Evolutionary conservation across 2,797 vertebrate genomes (phyloP), one percentile per base, ranked within the genome.

Genomic region (Onychomys arenicola): DNA sequence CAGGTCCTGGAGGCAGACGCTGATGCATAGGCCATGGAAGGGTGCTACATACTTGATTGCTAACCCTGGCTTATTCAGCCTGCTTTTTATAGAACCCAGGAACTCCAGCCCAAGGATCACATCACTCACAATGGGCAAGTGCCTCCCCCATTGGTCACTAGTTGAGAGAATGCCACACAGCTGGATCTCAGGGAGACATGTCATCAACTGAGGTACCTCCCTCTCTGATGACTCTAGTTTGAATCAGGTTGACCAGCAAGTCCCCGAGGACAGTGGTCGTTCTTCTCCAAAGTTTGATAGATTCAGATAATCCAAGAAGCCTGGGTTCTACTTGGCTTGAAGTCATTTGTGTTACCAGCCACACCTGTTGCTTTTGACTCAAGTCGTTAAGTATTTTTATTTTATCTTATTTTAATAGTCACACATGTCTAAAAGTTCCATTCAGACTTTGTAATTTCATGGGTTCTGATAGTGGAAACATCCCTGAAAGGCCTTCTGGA

Each of bases 41-140:
- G 17, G 32, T 37, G 69, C 17, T 71, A 32, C n/a, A 37, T 37
- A 4, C 17, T 71, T 17, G 17, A 34, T 71, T 71, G 34, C 6
- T 76, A 29, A 57, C 16, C 16, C 55, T 57, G 55, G 55, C 10
- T 57, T 57, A 17, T 13, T 63, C 8, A 63, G 23, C 23, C 61
- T 63, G 19, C 10, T 63, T 63, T 29, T 19, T 29, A 21, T 29
- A 65, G 63, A 65, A 29, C 27, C 27, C 27, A 65, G 63, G 27
- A 29, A 25, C 25, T 29, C 9, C 2, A 9, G 25, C 2, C 2
- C 21, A 63, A 29, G 0, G 2, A 29, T 9, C 10, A 7, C 27
- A 10, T 2, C 27, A 11, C 3, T 29, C 10, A 27, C 27, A 65
- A 4, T 65, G 63, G 27, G 11, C 10, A 29, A 11, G 0, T 11